phyloP scores from a whole-genome alignment of 1,140 invertebrate genomes.

The Nomia melanderi region DNA sequence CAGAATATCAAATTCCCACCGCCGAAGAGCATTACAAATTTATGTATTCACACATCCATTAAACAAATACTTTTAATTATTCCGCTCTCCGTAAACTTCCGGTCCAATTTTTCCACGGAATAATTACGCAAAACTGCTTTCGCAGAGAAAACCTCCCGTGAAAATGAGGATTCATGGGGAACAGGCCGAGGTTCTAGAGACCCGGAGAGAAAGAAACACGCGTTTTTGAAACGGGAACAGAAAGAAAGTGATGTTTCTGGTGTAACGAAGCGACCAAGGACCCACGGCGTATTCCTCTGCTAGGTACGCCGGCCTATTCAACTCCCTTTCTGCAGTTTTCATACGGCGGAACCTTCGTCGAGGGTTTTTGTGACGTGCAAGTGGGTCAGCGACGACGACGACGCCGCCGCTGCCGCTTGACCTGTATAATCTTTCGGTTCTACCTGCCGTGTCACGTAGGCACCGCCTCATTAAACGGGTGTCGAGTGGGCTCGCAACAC shows the following conservation, averaged over 20 bases:
- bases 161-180: too few relatives aligned
- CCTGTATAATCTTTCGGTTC: slow-evolving; percentile 42
- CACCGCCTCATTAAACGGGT: slow-evolving; percentile 31
- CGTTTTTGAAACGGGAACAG: too few relatives aligned
- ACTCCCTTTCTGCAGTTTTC: neutral
- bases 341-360: neutral
- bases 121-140: too few relatives aligned
- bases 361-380: slow-evolving; percentile 34
- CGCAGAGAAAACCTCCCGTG: too few relatives aligned
- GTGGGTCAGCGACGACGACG: slow-evolving; percentile 38
- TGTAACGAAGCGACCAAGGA: neutral
- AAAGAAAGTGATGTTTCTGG: slow-evolving; percentile 17
- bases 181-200: too few relatives aligned
- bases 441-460: slow-evolving; percentile 45
- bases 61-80: too few relatives aligned
- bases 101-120: too few relatives aligned
- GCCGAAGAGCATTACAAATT: too few relatives aligned
- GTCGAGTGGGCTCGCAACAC: slow-evolving; percentile 25
- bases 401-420: slow-evolving; percentile 36
- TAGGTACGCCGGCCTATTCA: neutral
- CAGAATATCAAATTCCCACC: too few relatives aligned
- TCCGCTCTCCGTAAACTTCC: too few relatives aligned
- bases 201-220: too few relatives aligned
- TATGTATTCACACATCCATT: too few relatives aligned
- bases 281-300: neutral